Conservation (phyloP, 53 echinoderm and acorn worm genomes). For the Crossaster papposus region DNA sequence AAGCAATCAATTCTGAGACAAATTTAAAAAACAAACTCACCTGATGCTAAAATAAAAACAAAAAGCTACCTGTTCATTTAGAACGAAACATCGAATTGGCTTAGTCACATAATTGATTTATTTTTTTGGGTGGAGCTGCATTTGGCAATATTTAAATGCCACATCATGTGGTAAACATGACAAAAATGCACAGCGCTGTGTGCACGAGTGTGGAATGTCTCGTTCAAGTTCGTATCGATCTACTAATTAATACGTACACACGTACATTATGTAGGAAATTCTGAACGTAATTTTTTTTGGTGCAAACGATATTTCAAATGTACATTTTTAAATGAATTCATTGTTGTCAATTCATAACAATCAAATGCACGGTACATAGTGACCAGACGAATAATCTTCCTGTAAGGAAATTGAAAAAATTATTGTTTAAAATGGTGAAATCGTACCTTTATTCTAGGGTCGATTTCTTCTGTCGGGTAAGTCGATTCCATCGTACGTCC, state of each 20-base stretch:
- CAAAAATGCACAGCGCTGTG: neutral
- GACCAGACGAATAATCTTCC: neutral
- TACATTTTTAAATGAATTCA: neutral
- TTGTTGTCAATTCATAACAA: neutral
- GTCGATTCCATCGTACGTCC: slow-evolving; percentile 57
- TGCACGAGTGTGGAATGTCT: neutral
- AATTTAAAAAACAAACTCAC: no score
- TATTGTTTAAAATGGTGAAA: slow-evolving; percentile 1
- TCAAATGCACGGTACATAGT: no score
- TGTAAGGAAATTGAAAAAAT: neutral
- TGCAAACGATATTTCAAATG: neutral
- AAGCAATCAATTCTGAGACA: no score
- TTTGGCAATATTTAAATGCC: slow-evolving; percentile 2
- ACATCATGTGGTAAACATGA: neutral
- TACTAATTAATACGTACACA: neutral
- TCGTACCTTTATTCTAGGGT: slow-evolving; percentile 69
- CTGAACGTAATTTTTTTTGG: neutral
- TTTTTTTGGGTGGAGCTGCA: neutral
- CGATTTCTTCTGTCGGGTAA: slow-evolving; percentile 55
- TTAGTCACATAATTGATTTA: neutral
- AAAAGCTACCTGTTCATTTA: no score
- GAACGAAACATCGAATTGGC: no score
- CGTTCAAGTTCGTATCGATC: neutral
- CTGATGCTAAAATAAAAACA: no score
- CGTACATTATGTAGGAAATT: neutral